phyloP scores from a whole-genome alignment of 2,797 vertebrate genomes.

The Tarsius wallacei region DNA sequence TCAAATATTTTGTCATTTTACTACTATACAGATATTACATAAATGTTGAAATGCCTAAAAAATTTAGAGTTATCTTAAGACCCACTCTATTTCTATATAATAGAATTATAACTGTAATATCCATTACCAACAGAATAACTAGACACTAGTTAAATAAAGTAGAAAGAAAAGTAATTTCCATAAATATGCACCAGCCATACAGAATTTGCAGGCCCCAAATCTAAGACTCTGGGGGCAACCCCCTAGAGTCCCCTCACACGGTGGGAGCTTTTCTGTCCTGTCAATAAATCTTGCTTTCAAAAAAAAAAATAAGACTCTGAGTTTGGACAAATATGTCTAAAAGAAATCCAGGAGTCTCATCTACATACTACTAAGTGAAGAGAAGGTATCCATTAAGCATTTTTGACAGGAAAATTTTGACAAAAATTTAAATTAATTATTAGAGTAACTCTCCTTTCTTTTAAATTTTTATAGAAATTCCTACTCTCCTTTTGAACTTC shows the following conservation, averaged over 20 bases:
- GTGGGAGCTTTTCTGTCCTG: no score
- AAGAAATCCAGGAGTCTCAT: not conserved
- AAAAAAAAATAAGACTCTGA: not conserved
- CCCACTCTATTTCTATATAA: not conserved
- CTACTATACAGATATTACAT: not conserved
- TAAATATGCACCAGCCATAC: constrained; percentile 15
- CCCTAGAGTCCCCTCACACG: no score
- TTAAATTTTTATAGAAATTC: constrained; percentile 35
- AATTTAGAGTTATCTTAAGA: not conserved
- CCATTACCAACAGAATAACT: not conserved
- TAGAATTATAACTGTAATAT: not conserved
- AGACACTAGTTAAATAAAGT: constrained; percentile 23
- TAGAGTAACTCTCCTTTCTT: not conserved
- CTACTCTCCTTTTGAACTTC: not conserved
- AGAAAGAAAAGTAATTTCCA: constrained; percentile 15
- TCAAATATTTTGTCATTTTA: constrained; percentile 10
- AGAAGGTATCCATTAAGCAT: not conserved
- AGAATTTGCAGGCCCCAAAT: not conserved
- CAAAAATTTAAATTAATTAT: constrained; percentile 42
- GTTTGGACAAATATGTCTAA: not conserved
- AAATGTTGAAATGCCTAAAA: not conserved
- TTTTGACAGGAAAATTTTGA: not conserved
- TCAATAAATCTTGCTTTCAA: no score
- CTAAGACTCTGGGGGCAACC: not conserved
- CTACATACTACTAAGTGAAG: not conserved